These are phyloP conservation scores for Micrastur ruficollis DNA, from an alignment of 2,797 vertebrate species.

Conservation along the genomic window DNA sequence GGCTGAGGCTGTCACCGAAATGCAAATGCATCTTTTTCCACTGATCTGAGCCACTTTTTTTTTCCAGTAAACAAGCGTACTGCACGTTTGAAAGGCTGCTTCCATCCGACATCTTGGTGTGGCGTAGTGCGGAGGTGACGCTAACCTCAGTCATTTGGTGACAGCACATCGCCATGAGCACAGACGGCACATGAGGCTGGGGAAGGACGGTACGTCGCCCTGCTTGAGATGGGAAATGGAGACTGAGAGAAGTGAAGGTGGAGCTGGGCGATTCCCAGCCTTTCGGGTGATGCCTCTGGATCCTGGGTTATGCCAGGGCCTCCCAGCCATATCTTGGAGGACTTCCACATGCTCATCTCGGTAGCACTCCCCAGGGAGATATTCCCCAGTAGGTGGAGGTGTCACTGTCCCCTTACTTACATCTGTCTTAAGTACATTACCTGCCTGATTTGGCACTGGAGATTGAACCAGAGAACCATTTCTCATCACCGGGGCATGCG, in stretches of 20 bases:
- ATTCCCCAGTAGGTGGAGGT: neutral
- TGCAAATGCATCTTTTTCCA: neutral
- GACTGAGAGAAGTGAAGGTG: neutral
- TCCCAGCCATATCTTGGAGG: neutral
- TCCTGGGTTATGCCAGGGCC: neutral
- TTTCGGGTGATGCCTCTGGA: neutral
- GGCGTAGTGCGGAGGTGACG: neutral
- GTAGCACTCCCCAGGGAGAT: neutral
- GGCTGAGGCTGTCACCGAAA: neutral
- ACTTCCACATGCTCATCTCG: neutral
- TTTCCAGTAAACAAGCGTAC: neutral
- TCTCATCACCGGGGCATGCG: neutral
- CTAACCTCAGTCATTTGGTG: neutral
- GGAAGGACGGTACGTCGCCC: neutral
- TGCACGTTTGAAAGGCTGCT: neutral
- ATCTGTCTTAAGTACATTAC: neutral
- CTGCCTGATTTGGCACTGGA: neutral
- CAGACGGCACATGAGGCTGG: accelerated
- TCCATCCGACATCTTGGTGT: neutral
- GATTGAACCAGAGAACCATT: neutral
- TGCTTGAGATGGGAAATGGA: neutral
- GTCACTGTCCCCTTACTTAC: neutral
- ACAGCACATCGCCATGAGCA: neutral
- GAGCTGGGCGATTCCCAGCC: neutral
- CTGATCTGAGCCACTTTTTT: neutral